These are phyloP conservation scores for Scleropages formosus DNA, from an alignment of 2,797 vertebrate genomes.

Conservation along the genomic window DNA sequence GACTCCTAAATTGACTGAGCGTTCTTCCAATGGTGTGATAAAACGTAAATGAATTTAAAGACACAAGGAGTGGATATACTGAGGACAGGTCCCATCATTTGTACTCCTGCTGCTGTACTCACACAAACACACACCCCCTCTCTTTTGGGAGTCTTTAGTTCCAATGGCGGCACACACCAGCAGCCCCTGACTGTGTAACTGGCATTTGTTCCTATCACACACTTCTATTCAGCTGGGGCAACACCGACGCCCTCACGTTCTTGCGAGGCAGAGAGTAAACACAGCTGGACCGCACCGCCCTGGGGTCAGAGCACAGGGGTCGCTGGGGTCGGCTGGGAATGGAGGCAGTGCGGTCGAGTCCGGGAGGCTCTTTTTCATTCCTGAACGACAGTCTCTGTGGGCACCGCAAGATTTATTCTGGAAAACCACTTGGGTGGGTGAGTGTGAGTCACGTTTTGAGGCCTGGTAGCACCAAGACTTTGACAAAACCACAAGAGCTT, in stretches of 20 bases:
- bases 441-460: neutral
- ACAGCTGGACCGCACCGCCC: conserved; percentile 60
- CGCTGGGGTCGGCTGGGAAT: conserved; percentile 13
- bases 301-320: conserved; percentile 50
- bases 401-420: conserved; percentile 28
- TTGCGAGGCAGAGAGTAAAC: conserved; percentile 58
- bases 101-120: neutral
- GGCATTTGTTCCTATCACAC: no score
- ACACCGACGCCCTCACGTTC: conserved; percentile 59
- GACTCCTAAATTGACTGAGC: no score
- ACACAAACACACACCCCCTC: no score
- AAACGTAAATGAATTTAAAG: no score
- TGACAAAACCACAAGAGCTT: conserved; percentile 3
- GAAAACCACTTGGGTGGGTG: conserved; percentile 5
- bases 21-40: no score
- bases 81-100: neutral
- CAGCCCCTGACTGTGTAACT: neutral
- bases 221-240: neutral
- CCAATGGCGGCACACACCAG: neutral
- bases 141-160: neutral
- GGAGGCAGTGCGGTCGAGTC: neutral
- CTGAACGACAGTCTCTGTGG: conserved; percentile 14
- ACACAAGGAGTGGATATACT: no score
- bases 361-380: conserved; percentile 16
- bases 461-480: neutral